Evolutionary conservation across 2,797 vertebrate species (phyloP).

Genomic region (Nannoperca australis): DNA sequence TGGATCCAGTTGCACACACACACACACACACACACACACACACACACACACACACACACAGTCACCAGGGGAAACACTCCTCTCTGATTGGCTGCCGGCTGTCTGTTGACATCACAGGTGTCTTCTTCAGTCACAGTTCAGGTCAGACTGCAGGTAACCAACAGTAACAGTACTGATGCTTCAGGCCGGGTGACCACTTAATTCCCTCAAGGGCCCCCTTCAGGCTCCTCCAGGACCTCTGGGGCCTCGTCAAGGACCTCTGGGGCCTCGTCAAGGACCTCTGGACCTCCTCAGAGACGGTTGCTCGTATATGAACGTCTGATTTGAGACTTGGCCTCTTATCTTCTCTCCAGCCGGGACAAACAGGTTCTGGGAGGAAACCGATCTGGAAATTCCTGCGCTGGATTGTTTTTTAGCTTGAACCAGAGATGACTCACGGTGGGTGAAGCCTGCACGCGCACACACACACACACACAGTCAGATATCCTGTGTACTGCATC

Average conservation of each 20-base stretch:
- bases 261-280: too few species aligned
- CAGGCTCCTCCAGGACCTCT: not conserved
- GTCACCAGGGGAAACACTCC: not conserved
- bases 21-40: too few species aligned
- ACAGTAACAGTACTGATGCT: too few species aligned
- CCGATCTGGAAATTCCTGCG: conserved; percentile 48
- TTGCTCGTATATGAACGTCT: too few species aligned
- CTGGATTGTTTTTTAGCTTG: conserved; percentile 39
- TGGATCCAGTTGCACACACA: too few species aligned
- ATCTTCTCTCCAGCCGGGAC: conserved; percentile 12
- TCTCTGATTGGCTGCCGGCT: conserved; percentile 12
- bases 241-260: not conserved
- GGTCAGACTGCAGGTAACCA: not conserved
- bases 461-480: too few species aligned
- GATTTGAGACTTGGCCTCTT: too few species aligned
- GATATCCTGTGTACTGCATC: not conserved
- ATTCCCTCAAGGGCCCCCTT: not conserved
- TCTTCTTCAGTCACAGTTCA: not conserved
- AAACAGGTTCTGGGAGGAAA: conserved; percentile 28
- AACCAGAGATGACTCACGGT: conserved; percentile 59
- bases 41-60: too few species aligned
- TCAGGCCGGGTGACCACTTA: not conserved
- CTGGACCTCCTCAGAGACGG: not conserved
- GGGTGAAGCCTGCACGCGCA: conserved; percentile 30
- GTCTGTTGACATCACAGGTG: not conserved